A percentile compares a stretch with the other conserved stretches of the same genome.
These are phyloP conservation scores for Rhinogobio ventralis DNA, from an alignment of 2,797 vertebrate genomes.

Conservation along the genomic window DNA sequence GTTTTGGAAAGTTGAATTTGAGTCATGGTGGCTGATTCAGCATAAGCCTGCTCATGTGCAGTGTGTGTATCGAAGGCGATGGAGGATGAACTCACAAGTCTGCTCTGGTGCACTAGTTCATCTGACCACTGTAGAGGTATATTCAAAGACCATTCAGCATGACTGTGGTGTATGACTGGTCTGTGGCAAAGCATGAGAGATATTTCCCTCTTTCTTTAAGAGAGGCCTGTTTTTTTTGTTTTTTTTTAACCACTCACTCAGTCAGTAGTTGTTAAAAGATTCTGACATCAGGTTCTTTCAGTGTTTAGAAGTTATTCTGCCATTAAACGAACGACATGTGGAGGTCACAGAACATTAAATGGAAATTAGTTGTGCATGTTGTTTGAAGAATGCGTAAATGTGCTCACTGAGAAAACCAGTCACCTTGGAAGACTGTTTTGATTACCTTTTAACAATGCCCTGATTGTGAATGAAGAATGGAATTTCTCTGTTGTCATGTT, in stretches of 20 bases:
- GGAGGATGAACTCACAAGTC: slow-evolving; percentile 30
- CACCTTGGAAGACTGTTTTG: not conserved
- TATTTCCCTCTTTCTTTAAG: not conserved
- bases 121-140: slow-evolving; percentile 21
- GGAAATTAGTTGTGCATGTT: not conserved
- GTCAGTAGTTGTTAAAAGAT: not conserved
- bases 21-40: slow-evolving; percentile 60
- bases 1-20: slow-evolving; percentile 13
- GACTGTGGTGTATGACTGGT: slow-evolving; percentile 9
- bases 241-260: not conserved
- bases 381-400: slow-evolving; percentile 17
- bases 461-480: not conserved
- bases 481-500: not conserved
- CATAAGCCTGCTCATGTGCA: slow-evolving; percentile 43
- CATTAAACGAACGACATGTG: not conserved
- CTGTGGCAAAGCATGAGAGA: not conserved
- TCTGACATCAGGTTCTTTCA: not conserved
- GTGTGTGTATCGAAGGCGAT: not conserved
- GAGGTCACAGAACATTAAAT: slow-evolving; percentile 2
- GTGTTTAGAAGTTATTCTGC: not conserved
- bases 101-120: slow-evolving; percentile 24
- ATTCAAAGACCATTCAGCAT: slow-evolving; percentile 34
- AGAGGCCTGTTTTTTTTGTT: not conserved
- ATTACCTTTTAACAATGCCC: not conserved
- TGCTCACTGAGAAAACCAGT: not conserved